Conservation (phyloP, 2,797 vertebrate species). For the Crypturellus tataupa region DNA sequence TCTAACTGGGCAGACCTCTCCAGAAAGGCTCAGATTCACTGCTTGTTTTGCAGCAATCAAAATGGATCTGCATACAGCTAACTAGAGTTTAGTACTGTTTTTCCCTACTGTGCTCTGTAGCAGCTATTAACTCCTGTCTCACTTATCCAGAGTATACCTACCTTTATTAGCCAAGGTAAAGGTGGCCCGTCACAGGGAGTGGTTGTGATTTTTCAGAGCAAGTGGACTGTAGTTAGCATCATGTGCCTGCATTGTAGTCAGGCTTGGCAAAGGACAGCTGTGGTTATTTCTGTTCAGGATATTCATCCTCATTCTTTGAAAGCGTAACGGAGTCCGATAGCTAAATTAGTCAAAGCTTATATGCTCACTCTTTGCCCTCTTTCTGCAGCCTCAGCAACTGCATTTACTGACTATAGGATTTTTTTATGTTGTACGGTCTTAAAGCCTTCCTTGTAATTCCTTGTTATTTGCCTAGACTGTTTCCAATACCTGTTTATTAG, state of each 20-base stretch:
- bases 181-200: background rate
- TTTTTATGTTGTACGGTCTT: background rate
- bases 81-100: background rate
- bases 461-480: background rate
- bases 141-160: background rate
- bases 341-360: background rate
- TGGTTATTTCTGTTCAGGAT: background rate
- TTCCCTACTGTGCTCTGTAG: background rate
- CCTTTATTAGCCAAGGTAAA: background rate
- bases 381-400: background rate
- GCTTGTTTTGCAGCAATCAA: background rate
- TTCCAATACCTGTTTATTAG: background rate
- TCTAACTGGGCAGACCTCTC: background rate
- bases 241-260: background rate
- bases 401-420: background rate
- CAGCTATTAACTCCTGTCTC: background rate
- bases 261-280: background rate
- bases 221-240: background rate
- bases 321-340: background rate
- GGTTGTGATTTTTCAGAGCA: background rate
- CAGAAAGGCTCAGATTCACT: background rate
- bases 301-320: background rate
- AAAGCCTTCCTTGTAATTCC: background rate
- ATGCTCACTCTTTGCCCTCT: background rate
- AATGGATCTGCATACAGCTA: accelerated